phyloP scores from a whole-genome alignment of 2,797 vertebrate genomes.

The Argentina silus region DNA sequence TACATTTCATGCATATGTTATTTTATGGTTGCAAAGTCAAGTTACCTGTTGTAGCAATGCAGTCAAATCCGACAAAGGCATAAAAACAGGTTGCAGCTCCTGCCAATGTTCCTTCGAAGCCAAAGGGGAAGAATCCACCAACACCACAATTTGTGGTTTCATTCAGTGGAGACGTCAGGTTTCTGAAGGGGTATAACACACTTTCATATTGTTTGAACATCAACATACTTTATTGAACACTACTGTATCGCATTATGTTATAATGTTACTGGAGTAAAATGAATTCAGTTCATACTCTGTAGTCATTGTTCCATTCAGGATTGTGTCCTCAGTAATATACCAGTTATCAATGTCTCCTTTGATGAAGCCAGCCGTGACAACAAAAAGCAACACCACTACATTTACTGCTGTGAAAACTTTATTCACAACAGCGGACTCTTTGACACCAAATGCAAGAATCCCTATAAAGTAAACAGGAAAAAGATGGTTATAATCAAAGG shows the following conservation, averaged over 20 bases:
- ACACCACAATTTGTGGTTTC: conserved; percentile 55
- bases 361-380: conserved; percentile 82
- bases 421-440: conserved; percentile 84
- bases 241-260: neutral
- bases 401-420: conserved; percentile 87
- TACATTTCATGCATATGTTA: neutral
- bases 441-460: conserved; percentile 86
- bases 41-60: conserved; percentile 85
- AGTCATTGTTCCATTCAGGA: conserved; percentile 47
- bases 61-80: conserved; percentile 91
- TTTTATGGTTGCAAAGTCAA: neutral
- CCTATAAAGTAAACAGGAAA: conserved; percentile 58
- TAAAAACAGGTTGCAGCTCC: conserved; percentile 91
- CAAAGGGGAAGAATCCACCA: conserved; percentile 87
- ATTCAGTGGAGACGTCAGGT: conserved; percentile 48
- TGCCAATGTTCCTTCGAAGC: conserved; percentile 84
- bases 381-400: conserved; percentile 79
- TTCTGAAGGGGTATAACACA: conserved; percentile 46
- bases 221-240: neutral
- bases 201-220: conserved; percentile 8
- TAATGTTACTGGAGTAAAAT: neutral
- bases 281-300: conserved; percentile 33
- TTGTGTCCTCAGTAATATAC: conserved; percentile 68
- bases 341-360: conserved; percentile 84
- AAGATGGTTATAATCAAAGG: neutral